A percentile compares a stretch with the other conserved stretches of the same genome.
These are phyloP conservation scores for Lithobates sylvaticus DNA, from an alignment of 2,797 vertebrate species.

Conservation along the genomic window DNA sequence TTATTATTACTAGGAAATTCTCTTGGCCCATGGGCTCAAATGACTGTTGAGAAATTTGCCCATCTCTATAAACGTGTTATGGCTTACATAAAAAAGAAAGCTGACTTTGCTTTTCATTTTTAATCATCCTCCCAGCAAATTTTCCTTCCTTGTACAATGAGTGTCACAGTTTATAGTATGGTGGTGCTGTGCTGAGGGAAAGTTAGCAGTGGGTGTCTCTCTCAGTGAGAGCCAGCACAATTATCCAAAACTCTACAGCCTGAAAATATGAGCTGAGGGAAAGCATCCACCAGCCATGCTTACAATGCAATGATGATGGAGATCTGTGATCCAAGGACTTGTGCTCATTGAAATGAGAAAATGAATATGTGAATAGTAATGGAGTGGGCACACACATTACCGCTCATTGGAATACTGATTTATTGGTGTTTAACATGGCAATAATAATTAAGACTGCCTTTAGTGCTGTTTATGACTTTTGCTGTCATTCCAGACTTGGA, in stretches of 20 bases:
- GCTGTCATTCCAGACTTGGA: constrained; percentile 49
- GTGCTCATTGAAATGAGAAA: constrained; percentile 60
- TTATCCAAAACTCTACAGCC: constrained; percentile 50
- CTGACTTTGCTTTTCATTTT: constrained; percentile 29
- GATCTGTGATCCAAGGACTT: constrained; percentile 60
- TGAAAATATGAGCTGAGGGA: constrained; percentile 56
- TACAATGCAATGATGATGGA: constrained; percentile 57
- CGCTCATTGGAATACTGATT: constrained; percentile 59
- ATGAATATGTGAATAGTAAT: constrained; percentile 63
- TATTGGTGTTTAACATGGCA: constrained; percentile 62
- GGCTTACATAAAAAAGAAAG: constrained; percentile 5
- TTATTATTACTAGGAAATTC: background rate
- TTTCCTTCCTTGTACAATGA: background rate
- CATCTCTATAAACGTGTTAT: background rate
- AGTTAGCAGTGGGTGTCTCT: constrained; percentile 39
- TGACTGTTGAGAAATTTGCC: background rate
- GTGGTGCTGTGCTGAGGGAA: constrained; percentile 34
- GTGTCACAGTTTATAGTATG: constrained; percentile 54
- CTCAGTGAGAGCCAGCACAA: constrained; percentile 47
- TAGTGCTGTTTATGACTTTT: constrained; percentile 49
- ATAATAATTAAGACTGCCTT: constrained; percentile 60
- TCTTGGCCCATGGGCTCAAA: background rate
- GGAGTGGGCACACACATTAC: constrained; percentile 58
- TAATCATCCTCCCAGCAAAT: constrained; percentile 24
- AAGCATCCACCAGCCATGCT: constrained; percentile 54